These are phyloP conservation scores for Parazoanthus darwini DNA, from an alignment of 92 coral and sea anemone genomes.

Conservation along the genomic window DNA sequence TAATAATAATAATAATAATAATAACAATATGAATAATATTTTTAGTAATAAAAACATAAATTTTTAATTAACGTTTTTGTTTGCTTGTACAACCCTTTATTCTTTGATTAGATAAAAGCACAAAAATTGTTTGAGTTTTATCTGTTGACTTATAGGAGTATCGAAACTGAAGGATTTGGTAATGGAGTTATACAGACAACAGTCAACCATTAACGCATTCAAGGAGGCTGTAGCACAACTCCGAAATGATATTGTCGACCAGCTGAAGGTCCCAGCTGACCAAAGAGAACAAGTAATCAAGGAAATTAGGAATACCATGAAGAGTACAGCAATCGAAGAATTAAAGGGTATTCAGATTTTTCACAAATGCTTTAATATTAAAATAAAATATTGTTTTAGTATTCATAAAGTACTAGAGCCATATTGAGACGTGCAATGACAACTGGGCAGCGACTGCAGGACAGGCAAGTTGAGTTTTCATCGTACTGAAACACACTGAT, in stretches of 20 bases:
- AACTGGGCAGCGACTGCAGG: too few relatives aligned
- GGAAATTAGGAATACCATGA: constrained; percentile 70
- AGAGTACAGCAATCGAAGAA: constrained; percentile 63
- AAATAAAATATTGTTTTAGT: background rate
- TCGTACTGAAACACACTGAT: too few relatives aligned
- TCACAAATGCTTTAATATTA: background rate
- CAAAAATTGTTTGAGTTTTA: background rate
- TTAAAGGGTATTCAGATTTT: constrained; percentile 61
- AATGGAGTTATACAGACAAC: constrained; percentile 53
- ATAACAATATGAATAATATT: too few relatives aligned
- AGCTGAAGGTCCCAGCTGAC: constrained; percentile 69
- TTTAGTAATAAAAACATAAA: too few relatives aligned
- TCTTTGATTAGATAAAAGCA: background rate
- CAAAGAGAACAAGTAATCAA: constrained; percentile 72
- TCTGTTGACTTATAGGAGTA: constrained; percentile 19
- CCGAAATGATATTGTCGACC: constrained; percentile 61
- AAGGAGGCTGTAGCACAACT: constrained; percentile 49
- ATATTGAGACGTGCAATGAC: too few relatives aligned
- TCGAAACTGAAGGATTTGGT: constrained; percentile 73
- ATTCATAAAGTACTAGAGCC: too few relatives aligned
- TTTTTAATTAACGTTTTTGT: too few relatives aligned
- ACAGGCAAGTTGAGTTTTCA: too few relatives aligned
- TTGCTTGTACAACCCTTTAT: too few relatives aligned
- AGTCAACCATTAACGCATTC: constrained; percentile 51
- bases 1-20: background rate